Evolutionary conservation across 2,888 invertebrate species (phyloP).

Genomic region (Tachina grossa): DNA sequence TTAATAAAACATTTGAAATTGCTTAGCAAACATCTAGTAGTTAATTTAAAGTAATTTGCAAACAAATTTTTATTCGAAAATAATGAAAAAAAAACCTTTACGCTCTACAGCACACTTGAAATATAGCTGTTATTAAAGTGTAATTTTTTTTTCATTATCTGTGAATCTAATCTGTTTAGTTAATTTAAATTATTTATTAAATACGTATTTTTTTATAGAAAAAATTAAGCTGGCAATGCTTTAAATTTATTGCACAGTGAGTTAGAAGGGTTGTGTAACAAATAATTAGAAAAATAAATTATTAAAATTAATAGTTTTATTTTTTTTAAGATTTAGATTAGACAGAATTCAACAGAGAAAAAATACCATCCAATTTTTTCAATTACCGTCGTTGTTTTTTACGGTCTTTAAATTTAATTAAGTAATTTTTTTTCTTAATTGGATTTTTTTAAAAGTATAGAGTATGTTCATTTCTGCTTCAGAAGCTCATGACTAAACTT

Average conservation of each 20-base stretch:
- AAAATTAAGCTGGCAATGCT: neutral
- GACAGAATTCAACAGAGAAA: too few relatives aligned
- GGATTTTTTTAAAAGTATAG: too few relatives aligned
- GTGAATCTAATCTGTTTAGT: conserved; percentile 27
- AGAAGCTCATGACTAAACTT: too few relatives aligned
- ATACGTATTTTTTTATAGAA: conserved; percentile 7
- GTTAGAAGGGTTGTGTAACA: neutral
- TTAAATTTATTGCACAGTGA: conserved; percentile 14
- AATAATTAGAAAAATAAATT: too few relatives aligned
- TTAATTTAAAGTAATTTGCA: conserved; percentile 41
- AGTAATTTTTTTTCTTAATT: too few relatives aligned
- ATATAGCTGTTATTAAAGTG: conserved; percentile 21
- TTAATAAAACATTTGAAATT: conserved; percentile 28
- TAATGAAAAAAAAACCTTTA: conserved; percentile 1
- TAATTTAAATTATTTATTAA: conserved; percentile 50
- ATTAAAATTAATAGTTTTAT: too few relatives aligned
- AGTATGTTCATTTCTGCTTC: too few relatives aligned
- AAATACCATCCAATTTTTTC: too few relatives aligned
- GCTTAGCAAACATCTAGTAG: conserved; percentile 20
- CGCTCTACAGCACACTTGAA: conserved; percentile 44
- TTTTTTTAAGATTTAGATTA: too few relatives aligned
- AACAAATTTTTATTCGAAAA: conserved; percentile 41
- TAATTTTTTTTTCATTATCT: neutral
- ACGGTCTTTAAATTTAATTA: too few relatives aligned
- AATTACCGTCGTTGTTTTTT: too few relatives aligned